Percentiles rank a stretch among this genome's conserved stretches.
phyloP scores from a whole-genome alignment of 2,113 vertebrate species.

The Trichechus manatus region DNA sequence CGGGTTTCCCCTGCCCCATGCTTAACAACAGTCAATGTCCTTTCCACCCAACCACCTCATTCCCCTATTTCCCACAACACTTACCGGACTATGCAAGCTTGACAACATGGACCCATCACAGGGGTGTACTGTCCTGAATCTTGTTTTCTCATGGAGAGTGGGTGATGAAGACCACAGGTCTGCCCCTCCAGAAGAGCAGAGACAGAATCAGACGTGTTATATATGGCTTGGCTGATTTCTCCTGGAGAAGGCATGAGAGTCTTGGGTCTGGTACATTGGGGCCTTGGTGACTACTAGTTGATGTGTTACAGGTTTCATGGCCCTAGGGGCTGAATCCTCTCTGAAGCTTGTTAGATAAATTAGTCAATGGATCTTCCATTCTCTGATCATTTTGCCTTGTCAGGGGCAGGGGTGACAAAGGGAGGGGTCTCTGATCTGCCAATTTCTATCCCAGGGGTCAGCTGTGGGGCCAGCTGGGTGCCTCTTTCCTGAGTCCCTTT shows the following conservation, averaged over 20 bases:
- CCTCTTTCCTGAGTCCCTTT: background rate
- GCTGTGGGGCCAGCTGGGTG: background rate
- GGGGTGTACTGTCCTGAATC: background rate
- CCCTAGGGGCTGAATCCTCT: background rate
- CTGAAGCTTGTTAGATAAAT: conserved; percentile 65
- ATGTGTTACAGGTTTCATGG: background rate
- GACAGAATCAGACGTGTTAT: background rate
- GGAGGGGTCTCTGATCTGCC: background rate
- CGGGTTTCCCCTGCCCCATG: background rate
- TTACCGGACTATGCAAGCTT: background rate
- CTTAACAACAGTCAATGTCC: background rate
- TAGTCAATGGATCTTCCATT: background rate
- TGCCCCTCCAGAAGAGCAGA: background rate
- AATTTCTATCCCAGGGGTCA: background rate
- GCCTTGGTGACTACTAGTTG: background rate
- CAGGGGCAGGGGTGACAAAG: background rate
- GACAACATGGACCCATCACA: background rate
- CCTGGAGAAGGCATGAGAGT: background rate
- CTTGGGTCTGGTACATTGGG: background rate
- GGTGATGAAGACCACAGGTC: background rate
- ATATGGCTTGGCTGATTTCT: background rate
- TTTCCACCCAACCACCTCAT: background rate
- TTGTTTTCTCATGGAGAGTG: background rate
- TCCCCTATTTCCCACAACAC: background rate
- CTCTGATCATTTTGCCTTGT: background rate